Evolutionary conservation across 1,140 invertebrate genomes (phyloP).

Genomic region (Ylistrum balloti): DNA sequence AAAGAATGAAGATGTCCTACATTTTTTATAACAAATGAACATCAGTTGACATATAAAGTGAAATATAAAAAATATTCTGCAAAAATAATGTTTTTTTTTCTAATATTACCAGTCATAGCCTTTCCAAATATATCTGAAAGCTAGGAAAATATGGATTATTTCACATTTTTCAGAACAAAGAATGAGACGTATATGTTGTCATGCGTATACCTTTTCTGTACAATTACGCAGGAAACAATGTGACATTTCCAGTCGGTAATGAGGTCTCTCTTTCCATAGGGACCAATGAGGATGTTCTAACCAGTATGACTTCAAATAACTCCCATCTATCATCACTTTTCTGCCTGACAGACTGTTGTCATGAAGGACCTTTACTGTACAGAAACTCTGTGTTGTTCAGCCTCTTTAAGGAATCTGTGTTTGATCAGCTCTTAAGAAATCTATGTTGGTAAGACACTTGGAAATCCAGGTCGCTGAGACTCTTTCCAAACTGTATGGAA

Average conservation of each 20-base stretch:
- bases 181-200: background rate
- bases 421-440: background rate
- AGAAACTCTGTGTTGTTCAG: constrained; percentile 17
- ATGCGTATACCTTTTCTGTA: background rate
- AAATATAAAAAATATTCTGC: too few relatives aligned
- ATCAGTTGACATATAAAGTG: too few relatives aligned
- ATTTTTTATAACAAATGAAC: too few relatives aligned
- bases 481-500: background rate
- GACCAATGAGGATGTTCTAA: constrained; percentile 8
- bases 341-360: background rate
- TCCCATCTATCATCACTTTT: background rate
- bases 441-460: background rate
- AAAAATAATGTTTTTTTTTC: background rate
- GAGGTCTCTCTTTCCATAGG: background rate
- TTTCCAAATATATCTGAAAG: background rate
- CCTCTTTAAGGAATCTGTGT: background rate
- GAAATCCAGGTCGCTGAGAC: background rate
- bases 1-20: too few relatives aligned
- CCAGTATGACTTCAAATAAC: background rate
- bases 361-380: background rate
- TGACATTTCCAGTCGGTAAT: background rate
- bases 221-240: constrained; percentile 10
- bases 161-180: background rate
- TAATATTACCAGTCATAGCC: background rate
- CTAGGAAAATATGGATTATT: constrained; percentile 6